Conservation (phyloP, 2,113 vertebrate genomes). For the Tympanuchus pallidicinctus region DNA sequence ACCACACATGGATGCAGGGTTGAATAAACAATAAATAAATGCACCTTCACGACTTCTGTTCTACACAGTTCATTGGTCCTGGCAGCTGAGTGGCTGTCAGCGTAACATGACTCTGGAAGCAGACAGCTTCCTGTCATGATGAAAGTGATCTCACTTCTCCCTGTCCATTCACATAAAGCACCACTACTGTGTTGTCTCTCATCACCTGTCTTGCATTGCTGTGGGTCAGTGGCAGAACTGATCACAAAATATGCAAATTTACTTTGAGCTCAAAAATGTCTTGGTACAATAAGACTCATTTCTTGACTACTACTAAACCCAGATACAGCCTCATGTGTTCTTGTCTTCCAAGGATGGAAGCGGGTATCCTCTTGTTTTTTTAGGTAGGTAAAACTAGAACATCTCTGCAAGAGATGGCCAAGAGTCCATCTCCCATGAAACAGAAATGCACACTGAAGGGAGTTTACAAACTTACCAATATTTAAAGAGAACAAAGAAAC, state of each 20-base stretch:
- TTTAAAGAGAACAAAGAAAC: background rate
- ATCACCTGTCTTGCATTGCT: background rate
- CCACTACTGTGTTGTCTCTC: background rate
- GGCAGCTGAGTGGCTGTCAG: background rate
- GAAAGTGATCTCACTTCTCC: background rate
- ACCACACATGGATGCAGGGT: background rate
- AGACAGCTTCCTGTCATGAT: background rate
- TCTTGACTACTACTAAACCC: background rate
- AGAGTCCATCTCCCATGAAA: background rate
- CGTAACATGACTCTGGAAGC: background rate
- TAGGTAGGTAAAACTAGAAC: background rate
- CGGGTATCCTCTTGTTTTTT: background rate
- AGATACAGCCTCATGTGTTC: background rate
- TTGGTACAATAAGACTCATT: background rate
- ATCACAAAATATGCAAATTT: background rate
- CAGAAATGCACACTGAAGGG: background rate
- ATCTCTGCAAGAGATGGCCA: background rate
- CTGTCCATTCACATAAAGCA: background rate
- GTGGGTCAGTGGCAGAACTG: background rate
- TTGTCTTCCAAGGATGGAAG: background rate
- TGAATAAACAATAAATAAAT: background rate
- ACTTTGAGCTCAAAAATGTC: background rate
- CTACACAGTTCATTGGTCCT: background rate
- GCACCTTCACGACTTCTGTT: background rate
- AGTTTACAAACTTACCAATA: background rate